Evolutionary conservation across 2,888 invertebrate species (phyloP), one percentile per base, ranked within the genome.

Genomic region (Geophilus truncorum): DNA sequence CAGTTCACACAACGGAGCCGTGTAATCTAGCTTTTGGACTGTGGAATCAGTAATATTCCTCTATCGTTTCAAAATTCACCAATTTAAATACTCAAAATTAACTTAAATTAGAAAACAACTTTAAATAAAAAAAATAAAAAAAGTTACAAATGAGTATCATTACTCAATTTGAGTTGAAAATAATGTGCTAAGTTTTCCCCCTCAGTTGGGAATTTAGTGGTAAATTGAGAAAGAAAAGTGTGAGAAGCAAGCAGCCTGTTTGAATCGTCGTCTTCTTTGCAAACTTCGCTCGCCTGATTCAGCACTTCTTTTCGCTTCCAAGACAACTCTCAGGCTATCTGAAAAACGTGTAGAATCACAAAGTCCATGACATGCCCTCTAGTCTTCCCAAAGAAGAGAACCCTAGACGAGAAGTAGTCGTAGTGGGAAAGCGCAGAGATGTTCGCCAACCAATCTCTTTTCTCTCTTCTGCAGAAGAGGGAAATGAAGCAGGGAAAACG

Each of bases 361-460:
- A 62, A 62, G 62, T 62, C 62, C 62, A 62, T 62, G 62, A 62
- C 62, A 62, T 62, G 62, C 62, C 62, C 62, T 62, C 62, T 62
- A 62, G 62, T 45, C 23, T 4, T 12, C n/a, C 18, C 21, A 57
- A 18, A 57, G 25, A 62, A 62, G 62, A 62, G 62, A 62, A 57
- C 23, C 18, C 62, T 62, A 62, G 21, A 62, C 62, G 62, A 62
- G 28, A 12, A 62, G 45, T n/a, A 45, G 45, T 12, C 23, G 28
- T 23, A 62, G 62, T 25, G 25, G 62, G 23, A 62, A 62, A 62
- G 62, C 23, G 62, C 62, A 62, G 62, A 62, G 25, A 62, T 25
- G 23, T 62, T 62, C 62, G 25, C 25, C 62, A 25, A 62, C 62
- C 62, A 62, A 62, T 62, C 62, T 62, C 62, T 62, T 57, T 45